Evolutionary conservation across 2,113 vertebrate species (phyloP), one percentile per base, ranked within the genome.

Genomic region (Columba janthina): DNA sequence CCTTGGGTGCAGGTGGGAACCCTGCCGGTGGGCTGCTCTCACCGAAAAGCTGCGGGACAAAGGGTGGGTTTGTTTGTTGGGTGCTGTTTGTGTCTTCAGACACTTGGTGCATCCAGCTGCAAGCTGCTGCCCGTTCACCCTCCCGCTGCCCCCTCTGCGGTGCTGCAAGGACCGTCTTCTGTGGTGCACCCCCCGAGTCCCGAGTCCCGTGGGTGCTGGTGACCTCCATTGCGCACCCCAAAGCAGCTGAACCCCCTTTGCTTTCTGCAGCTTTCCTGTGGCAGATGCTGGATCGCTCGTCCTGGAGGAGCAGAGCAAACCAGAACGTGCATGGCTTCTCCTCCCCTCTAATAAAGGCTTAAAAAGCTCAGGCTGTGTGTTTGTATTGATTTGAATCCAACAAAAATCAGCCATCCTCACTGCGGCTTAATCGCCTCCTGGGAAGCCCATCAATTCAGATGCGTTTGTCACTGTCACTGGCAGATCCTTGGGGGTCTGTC

Each of bases 341-440:
- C 46, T 58, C 51, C 67, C 91, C 46, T 51, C 19, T 44, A 94
- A 96, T 96, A 91, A 96, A 96, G 36, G 71, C 69, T 75, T 77
- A 2, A 38, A 88, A 69, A 91, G 8, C 67, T 89, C 28, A 0
- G 66, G 15, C 38, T 51, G 65, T 16, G 80, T 76, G 62, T 82
- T 28, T 76, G 54, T 12, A 6, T 69, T 48, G 71, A 48, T 74
- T n/a, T 1, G 3, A 22, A 51, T 5, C 60, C 42, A 46, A 62
- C n/a, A 29, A 15, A 61, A n/a, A 13, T 6, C 12, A 70, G 48
- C 40, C 57, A 10, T 29, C 44, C 44, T 22, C 8, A 1, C 32
- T 14, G 51, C 57, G 29, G 46, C 24, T 85, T 18, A 8, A 24
- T 21, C 53, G 2, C n/a, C 5, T 9, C 72, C 34, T 65, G 10